These are phyloP conservation scores for Penaeus japonicus DNA, from an alignment of 1,140 invertebrate genomes.

Conservation along the genomic window DNA sequence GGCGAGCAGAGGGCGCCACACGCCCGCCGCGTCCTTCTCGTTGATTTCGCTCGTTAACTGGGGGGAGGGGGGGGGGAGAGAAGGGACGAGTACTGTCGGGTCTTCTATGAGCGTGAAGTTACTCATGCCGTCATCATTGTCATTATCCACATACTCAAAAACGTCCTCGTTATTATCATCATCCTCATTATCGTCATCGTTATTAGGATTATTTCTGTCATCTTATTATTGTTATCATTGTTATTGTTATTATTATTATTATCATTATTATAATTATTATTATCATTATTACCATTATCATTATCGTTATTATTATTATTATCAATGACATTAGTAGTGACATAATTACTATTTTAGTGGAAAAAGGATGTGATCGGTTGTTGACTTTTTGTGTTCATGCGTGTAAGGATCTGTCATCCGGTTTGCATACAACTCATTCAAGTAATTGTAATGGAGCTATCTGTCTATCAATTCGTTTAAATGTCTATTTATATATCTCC, in stretches of 20 bases:
- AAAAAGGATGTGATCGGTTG: too few species aligned
- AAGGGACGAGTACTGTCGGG: not conserved
- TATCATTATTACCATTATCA: too few species aligned
- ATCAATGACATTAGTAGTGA: too few species aligned
- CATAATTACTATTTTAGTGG: too few species aligned
- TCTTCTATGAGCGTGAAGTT: not conserved
- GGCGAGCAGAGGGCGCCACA: constrained; percentile 67
- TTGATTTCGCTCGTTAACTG: constrained; percentile 55
- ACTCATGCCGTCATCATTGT: not conserved
- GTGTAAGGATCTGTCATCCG: not conserved
- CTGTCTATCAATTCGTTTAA: not conserved
- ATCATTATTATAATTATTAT: too few species aligned
- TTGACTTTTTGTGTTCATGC: not conserved
- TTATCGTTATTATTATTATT: too few species aligned
- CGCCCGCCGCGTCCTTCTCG: constrained; percentile 46
- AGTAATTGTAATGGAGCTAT: not conserved
- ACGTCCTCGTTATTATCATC: too few species aligned
- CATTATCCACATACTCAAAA: not conserved
- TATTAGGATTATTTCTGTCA: too few species aligned
- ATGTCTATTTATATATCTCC: constrained; percentile 4
- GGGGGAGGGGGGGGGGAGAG: not conserved
- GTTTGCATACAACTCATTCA: not conserved
- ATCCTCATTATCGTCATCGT: too few species aligned
- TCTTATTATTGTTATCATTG: too few species aligned
- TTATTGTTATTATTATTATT: too few species aligned